Conservation (phyloP, 2,113 vertebrate species). For the Rhea americana region DNA sequence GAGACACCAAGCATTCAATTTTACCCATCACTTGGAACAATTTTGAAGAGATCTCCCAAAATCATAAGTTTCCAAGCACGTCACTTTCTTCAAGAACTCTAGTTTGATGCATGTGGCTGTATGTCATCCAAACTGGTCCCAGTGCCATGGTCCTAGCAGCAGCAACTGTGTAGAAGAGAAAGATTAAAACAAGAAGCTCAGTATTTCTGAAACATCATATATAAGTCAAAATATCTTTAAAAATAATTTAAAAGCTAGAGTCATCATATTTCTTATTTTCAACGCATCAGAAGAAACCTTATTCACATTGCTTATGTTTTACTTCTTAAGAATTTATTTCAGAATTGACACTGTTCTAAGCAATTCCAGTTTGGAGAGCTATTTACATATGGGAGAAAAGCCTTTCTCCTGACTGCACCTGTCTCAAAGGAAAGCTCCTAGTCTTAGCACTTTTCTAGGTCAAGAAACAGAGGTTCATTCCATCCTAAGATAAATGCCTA, state of each 20-base stretch:
- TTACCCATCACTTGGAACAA: neutral
- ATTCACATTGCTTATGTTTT: neutral
- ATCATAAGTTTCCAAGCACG: too few species aligned
- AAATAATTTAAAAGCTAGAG: neutral
- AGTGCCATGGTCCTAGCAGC: too few species aligned
- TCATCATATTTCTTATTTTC: neutral
- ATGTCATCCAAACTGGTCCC: too few species aligned
- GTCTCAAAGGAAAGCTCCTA: neutral
- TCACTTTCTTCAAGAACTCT: too few species aligned
- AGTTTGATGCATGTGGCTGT: too few species aligned
- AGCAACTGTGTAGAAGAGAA: too few species aligned
- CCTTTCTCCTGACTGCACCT: neutral
- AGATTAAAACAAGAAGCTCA: neutral
- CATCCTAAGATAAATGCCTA: neutral
- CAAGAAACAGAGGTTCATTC: neutral
- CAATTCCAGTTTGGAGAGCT: neutral
- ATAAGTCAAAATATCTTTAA: neutral
- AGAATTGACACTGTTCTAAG: neutral
- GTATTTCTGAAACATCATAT: neutral
- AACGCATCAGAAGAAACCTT: neutral
- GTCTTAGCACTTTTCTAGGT: neutral
- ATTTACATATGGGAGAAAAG: neutral
- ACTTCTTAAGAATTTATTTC: neutral
- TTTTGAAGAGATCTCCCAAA: neutral
- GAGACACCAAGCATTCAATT: too few species aligned